These are phyloP conservation scores for Phrynocephalus vlangalii DNA, from an alignment of 2,797 vertebrate species.

Conservation along the genomic window DNA sequence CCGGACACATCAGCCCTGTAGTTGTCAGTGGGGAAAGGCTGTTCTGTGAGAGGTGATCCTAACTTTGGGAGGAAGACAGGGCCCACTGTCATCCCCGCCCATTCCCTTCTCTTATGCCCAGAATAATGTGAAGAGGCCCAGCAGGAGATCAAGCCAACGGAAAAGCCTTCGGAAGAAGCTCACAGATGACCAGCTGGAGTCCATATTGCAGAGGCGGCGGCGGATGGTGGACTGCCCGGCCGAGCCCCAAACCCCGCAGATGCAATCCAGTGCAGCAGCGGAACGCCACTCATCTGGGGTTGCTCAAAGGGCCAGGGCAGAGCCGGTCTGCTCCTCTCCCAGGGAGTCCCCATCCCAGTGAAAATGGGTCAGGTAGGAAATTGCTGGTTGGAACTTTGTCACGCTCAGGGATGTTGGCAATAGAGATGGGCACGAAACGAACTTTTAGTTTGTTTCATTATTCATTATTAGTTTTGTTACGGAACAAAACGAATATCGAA, in stretches of 20 bases:
- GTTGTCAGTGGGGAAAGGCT: too few relatives aligned
- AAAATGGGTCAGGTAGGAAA: neutral
- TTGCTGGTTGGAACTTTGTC: too few relatives aligned
- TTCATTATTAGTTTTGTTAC: too few relatives aligned
- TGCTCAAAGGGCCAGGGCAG: fast-evolving
- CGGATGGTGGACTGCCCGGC: slow-evolving; percentile 71
- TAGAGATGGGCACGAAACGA: too few relatives aligned
- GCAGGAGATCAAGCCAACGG: slow-evolving; percentile 56
- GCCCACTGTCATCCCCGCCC: neutral
- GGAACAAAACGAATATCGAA: too few relatives aligned
- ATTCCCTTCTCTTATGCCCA: slow-evolving; percentile 40
- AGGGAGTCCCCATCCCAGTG: neutral
- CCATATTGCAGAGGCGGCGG: slow-evolving; percentile 83
- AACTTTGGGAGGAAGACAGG: neutral
- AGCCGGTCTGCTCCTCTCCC: fast-evolving
- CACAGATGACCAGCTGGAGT: slow-evolving; percentile 77
- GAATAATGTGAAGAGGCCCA: slow-evolving; percentile 71
- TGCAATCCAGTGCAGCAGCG: neutral
- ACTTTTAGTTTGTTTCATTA: too few relatives aligned
- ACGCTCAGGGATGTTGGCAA: neutral
- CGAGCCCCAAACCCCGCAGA: neutral
- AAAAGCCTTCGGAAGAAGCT: slow-evolving; percentile 65
- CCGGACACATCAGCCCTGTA: neutral
- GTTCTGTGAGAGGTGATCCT: neutral
- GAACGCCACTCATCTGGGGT: neutral